Evolutionary conservation across 2,797 vertebrate species (phyloP).

Genomic region (Sardinella longiceps): DNA sequence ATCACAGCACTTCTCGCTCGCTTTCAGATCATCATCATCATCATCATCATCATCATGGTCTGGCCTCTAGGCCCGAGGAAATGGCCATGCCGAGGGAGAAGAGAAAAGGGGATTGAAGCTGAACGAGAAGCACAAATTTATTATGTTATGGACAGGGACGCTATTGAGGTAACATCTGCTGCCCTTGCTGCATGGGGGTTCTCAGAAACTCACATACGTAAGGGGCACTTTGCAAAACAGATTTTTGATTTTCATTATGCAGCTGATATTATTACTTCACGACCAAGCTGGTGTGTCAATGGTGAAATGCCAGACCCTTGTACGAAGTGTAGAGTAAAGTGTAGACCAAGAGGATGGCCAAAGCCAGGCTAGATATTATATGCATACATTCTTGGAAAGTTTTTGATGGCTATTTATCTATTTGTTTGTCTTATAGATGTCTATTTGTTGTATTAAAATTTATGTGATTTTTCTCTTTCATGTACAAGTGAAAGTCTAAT

Average conservation of each 20-base stretch:
- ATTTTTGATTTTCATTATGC: background rate
- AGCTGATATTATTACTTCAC: too few relatives aligned
- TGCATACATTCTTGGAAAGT: too few relatives aligned
- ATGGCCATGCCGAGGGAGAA: constrained; percentile 49
- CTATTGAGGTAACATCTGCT: background rate
- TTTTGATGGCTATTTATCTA: background rate
- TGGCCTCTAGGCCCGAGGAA: constrained; percentile 50
- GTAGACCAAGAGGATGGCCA: too few relatives aligned
- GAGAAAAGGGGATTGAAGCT: constrained; percentile 43
- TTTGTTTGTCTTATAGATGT: background rate
- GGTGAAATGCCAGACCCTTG: too few relatives aligned
- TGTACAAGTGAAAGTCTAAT: too few relatives aligned
- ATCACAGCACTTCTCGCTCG: constrained; percentile 21
- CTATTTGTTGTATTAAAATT: too few relatives aligned
- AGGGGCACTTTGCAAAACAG: background rate
- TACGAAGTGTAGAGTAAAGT: too few relatives aligned
- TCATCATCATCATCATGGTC: constrained; percentile 34
- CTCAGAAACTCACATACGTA: background rate
- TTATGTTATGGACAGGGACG: background rate
- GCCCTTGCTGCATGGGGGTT: background rate
- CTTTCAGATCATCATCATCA: background rate
- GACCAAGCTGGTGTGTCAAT: too few relatives aligned
- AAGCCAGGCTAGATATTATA: too few relatives aligned
- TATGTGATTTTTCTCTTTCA: too few relatives aligned
- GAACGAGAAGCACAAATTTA: background rate